Base-by-base conservation (phyloP, 2,797 vertebrate genomes). In the Buceros bicornis region DNA sequence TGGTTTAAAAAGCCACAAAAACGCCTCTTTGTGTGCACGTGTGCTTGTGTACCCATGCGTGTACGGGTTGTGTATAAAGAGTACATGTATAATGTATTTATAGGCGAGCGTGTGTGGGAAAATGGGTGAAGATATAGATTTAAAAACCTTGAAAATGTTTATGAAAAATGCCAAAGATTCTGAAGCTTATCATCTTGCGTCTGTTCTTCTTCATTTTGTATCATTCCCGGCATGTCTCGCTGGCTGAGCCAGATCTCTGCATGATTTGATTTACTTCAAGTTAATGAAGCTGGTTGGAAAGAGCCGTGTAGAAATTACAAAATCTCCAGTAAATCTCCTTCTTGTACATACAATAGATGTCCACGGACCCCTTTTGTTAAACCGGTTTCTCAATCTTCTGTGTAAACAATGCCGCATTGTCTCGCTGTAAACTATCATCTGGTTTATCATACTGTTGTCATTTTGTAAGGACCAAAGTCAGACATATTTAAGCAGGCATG, bases 251-350 rank as follows among this genome's bases (percentile, higher is more conserved):
- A 96, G 95, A 97, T 98, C 97, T 97, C 97, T 97, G 97, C 97
- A 96, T 97, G 97, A 97, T 98, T 97, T 98, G 97, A 98, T 98
- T 98, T 98, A 97, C 97, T 98, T 97, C 93, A 95, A 97, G 95
- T 97, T 98, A 98, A 98, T 98, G 97, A 98, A 97, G 97, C 96
- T 96, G 93, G 96, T 97, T 98, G 97, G 96, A 97, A 97, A 96
- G 92, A 96, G 94, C 90, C 95, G 97, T 96, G 96, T 96, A 97
- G 97, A 98, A 97, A 97, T 97, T 95, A 97, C 94, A 97, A 97
- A 97, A 98, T 97, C 97, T 96, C 95, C 97, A 97, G 97, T 97
- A 98, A 98, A 97, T 97, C 95, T 98, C 96, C 94, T 94, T 81
- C 93, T 97, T 95, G 96, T 97, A 78, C 96, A 83, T 97, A 97